These are phyloP conservation scores for Acanthiza pusilla DNA, from an alignment of 2,797 vertebrate genomes.

Conservation along the genomic window DNA sequence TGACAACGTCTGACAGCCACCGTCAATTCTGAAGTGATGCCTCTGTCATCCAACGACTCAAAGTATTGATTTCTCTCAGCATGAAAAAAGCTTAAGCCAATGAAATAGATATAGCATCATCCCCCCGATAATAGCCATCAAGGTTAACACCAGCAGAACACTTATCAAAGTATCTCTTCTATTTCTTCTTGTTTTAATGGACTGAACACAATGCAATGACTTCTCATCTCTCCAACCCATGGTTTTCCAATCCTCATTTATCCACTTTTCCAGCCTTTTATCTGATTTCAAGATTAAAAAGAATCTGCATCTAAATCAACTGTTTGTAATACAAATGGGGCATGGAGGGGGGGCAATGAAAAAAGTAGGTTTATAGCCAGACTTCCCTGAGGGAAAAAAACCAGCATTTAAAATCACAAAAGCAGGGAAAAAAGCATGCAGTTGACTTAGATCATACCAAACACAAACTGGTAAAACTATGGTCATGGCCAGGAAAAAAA, in stretches of 20 bases:
- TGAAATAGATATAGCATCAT: conserved; percentile 82
- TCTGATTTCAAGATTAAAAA: conserved; percentile 60
- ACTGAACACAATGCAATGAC: conserved; percentile 80
- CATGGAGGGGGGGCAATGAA: accelerated
- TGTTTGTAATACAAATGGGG: not conserved
- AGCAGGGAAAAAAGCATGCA: not conserved
- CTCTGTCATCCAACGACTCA: conserved; percentile 80
- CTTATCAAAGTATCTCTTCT: conserved; percentile 91
- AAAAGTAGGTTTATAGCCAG: not conserved
- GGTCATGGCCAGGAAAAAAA: not conserved
- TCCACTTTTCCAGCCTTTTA: conserved; percentile 64
- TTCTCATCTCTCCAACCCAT: conserved; percentile 69
- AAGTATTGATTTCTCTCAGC: conserved; percentile 92
- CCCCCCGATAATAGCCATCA: conserved; percentile 84
- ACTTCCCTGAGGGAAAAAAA: not conserved
- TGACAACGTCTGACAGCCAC: conserved; percentile 92
- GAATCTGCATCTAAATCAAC: conserved; percentile 60
- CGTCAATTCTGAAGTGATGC: conserved; percentile 96
- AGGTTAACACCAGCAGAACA: conserved; percentile 94
- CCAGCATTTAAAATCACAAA: not conserved
- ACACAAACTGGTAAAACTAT: not conserved
- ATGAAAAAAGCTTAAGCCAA: conserved; percentile 84
- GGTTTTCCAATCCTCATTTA: conserved; percentile 67
- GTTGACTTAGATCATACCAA: not conserved
- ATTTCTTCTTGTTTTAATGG: conserved; percentile 86